phyloP scores from a whole-genome alignment of 2,113 vertebrate species.

The Phaethornis superciliosus region DNA sequence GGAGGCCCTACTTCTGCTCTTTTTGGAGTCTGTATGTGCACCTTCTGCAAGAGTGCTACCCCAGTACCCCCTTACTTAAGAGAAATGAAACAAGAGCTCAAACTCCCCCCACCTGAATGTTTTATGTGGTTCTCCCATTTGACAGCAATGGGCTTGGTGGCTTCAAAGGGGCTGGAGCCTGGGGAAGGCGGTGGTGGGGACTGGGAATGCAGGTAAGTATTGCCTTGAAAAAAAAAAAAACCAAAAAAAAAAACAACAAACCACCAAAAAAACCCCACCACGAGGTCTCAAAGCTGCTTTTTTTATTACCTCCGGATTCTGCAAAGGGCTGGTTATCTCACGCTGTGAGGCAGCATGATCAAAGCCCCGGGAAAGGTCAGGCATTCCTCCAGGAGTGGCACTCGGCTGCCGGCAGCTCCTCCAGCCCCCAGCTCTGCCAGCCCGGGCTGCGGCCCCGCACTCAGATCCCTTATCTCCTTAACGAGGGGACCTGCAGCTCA shows the following conservation, averaged over 20 bases:
- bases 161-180: background rate
- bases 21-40: background rate
- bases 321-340: constrained; percentile 69
- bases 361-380: constrained; percentile 77
- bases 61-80: background rate
- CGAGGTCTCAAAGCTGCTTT: constrained; percentile 64
- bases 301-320: constrained; percentile 71
- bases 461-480: constrained; percentile 51
- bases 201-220: constrained; percentile 50
- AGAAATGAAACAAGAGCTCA: background rate
- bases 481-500: constrained; percentile 59
- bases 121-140: background rate
- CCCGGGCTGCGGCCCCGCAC: background rate
- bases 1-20: background rate
- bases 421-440: constrained; percentile 38
- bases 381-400: constrained; percentile 66
- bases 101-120: background rate
- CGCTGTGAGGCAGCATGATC: constrained; percentile 68
- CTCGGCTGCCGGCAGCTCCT: constrained; percentile 45
- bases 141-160: background rate
- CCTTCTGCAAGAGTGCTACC: background rate
- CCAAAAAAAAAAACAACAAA: no score
- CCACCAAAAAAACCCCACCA: background rate
- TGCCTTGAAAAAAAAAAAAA: constrained; percentile 29
- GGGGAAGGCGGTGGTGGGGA: background rate